phyloP scores from a whole-genome alignment of 2,113 vertebrate genomes.

The Sardina pilchardus region DNA sequence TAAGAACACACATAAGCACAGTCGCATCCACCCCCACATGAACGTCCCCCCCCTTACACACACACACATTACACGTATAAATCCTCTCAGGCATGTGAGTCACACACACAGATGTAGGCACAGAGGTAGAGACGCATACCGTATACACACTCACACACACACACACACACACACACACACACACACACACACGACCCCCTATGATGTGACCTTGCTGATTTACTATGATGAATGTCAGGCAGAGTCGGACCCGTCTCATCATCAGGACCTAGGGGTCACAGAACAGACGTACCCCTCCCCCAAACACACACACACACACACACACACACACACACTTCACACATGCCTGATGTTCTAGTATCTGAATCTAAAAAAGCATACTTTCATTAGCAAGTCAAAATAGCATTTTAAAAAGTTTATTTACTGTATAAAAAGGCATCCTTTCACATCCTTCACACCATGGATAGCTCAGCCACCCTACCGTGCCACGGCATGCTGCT shows the following conservation, averaged over 20 bases:
- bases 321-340: not conserved
- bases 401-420: not conserved
- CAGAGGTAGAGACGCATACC: not conserved
- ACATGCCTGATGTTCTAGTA: not conserved
- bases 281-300: not conserved
- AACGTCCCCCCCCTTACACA: not conserved
- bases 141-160: not conserved
- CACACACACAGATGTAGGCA: not conserved
- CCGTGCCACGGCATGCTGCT: not conserved
- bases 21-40: not conserved
- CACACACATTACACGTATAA: slow-evolving; percentile 18
- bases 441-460: not conserved
- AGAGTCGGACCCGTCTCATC: slow-evolving; percentile 37
- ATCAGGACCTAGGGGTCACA: slow-evolving; percentile 6
- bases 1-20: slow-evolving; percentile 15
- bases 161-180: not conserved
- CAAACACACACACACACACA: not conserved
- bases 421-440: not conserved
- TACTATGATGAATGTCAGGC: slow-evolving; percentile 32
- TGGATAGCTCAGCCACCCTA: not conserved
- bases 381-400: not conserved
- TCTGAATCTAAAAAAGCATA: not conserved
- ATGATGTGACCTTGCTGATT: slow-evolving; percentile 23
- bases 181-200: slow-evolving; percentile 14
- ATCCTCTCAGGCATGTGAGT: slow-evolving; percentile 10